phyloP scores from a whole-genome alignment of 2,888 invertebrate species.

The Cataglyphis altisquamis region DNA sequence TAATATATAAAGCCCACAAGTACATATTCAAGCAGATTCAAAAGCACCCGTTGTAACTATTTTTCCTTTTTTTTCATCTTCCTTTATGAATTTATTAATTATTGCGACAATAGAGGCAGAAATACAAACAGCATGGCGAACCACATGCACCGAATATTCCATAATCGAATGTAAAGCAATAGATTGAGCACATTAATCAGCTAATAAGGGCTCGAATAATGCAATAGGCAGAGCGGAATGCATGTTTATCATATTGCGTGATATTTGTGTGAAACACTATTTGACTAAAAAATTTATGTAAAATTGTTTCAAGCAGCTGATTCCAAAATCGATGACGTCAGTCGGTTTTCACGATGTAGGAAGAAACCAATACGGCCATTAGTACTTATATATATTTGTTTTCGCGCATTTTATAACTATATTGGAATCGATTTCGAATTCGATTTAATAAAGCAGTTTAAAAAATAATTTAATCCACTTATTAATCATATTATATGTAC shows the following conservation, averaged over 20 bases:
- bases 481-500: not conserved
- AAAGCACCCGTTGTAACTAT: slow-evolving; percentile 47
- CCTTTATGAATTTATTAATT: slow-evolving; percentile 58
- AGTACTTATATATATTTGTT: not conserved
- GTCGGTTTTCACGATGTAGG: not conserved
- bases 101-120: not conserved
- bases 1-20: slow-evolving; percentile 63
- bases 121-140: not conserved
- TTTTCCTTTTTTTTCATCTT: slow-evolving; percentile 31
- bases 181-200: slow-evolving; percentile 28
- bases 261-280: not conserved
- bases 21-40: slow-evolving; percentile 54
- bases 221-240: not conserved
- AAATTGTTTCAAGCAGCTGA: not conserved
- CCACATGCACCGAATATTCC: not conserved
- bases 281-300: not conserved
- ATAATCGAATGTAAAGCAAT: not conserved
- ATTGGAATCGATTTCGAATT: not conserved
- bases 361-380: not conserved
- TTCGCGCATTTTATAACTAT: not conserved
- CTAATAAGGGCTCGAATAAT: slow-evolving; percentile 22
- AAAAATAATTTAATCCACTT: not conserved
- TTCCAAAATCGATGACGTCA: not conserved
- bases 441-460: not conserved
- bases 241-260: not conserved